A percentile compares a stretch with the other conserved stretches of the same genome.
Conservation (phyloP, 2,888 invertebrate species). For the Lapara coniferarum region DNA sequence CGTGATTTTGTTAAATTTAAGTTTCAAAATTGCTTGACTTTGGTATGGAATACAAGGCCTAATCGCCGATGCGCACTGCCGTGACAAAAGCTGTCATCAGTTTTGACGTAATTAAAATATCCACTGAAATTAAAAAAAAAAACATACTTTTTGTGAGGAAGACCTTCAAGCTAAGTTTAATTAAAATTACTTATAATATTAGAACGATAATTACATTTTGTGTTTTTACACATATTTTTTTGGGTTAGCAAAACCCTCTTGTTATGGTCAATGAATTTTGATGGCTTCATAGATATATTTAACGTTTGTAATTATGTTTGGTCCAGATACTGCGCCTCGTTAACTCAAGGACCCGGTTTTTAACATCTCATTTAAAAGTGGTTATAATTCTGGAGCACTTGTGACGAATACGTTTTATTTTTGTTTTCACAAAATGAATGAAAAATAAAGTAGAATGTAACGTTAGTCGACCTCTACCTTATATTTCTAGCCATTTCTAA, state of each 20-base stretch:
- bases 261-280: constrained; percentile 39
- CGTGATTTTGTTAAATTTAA: too few relatives aligned
- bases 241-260: constrained; percentile 10
- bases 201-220: constrained; percentile 14
- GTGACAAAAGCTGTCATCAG: too few relatives aligned
- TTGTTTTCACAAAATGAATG: too few relatives aligned
- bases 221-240: constrained; percentile 15
- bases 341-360: constrained; percentile 12
- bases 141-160: constrained; percentile 7
- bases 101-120: not conserved
- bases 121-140: not conserved
- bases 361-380: too few relatives aligned
- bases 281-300: constrained; percentile 33
- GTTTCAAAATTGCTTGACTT: too few relatives aligned
- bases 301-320: constrained; percentile 22
- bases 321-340: constrained; percentile 12
- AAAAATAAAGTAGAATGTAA: too few relatives aligned
- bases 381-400: too few relatives aligned
- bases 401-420: too few relatives aligned
- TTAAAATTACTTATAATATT: constrained; percentile 12
- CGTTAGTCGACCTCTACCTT: too few relatives aligned
- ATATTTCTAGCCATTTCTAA: too few relatives aligned
- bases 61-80: too few relatives aligned
- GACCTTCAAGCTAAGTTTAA: constrained; percentile 7
- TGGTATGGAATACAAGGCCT: too few relatives aligned